Percentiles rank a stretch among this genome's conserved stretches.
These are phyloP conservation scores for Poeciliopsis prolifica DNA, from an alignment of 2,113 vertebrate species.

Conservation along the genomic window DNA sequence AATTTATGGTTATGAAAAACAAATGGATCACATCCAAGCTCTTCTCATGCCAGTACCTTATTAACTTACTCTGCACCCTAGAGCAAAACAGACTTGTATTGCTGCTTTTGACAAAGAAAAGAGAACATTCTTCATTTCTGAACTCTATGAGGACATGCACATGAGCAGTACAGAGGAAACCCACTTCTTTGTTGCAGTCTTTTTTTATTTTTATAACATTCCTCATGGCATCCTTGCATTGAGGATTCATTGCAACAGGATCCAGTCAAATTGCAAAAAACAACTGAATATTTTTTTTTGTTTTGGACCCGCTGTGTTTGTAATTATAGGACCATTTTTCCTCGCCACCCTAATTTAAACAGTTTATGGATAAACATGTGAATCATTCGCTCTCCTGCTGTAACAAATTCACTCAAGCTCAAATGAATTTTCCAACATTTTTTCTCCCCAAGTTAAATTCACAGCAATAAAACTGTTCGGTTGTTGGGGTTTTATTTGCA, in stretches of 20 bases:
- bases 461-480: background rate
- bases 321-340: background rate
- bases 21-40: background rate
- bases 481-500: background rate
- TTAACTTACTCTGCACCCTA: background rate
- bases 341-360: background rate
- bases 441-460: background rate
- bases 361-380: background rate
- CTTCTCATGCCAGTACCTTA: background rate
- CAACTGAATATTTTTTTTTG: background rate
- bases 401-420: background rate
- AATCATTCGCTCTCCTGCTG: no score
- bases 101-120: background rate
- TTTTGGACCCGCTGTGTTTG: background rate
- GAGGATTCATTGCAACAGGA: background rate
- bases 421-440: background rate
- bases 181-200: no score
- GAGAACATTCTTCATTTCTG: background rate
- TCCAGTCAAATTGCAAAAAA: background rate
- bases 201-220: no score
- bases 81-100: background rate
- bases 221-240: background rate
- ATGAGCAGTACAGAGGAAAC: no score
- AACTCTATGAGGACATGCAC: background rate
- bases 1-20: background rate